A percentile compares a stretch with the other conserved stretches of the same genome.
phyloP scores from a whole-genome alignment of 2,113 vertebrate genomes.

The Microtus montanus region DNA sequence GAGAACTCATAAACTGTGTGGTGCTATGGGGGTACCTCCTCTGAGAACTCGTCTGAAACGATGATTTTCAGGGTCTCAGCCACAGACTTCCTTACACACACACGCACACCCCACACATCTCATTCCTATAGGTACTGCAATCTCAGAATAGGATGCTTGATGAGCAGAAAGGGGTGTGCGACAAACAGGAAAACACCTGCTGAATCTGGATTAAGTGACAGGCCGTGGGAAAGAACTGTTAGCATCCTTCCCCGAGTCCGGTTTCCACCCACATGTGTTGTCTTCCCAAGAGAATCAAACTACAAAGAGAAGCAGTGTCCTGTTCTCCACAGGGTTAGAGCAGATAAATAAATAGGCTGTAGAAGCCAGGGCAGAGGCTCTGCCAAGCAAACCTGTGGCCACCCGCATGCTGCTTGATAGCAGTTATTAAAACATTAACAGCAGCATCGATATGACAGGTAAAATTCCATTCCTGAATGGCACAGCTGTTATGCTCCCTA shows the following conservation, averaged over 20 bases:
- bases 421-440: conserved; percentile 38
- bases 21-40: not conserved
- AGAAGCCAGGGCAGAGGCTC: not conserved
- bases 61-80: not conserved
- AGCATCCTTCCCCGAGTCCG: accelerated
- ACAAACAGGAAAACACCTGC: not conserved
- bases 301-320: not conserved
- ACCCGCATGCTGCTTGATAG: not conserved
- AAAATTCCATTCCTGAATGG: not conserved
- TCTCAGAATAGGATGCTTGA: no score
- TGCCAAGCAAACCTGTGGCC: not conserved
- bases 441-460: not conserved
- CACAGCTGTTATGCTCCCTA: not conserved
- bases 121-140: not conserved
- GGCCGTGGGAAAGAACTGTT: no score
- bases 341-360: not conserved
- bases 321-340: not conserved
- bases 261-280: not conserved
- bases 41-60: not conserved
- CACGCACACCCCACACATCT: no score
- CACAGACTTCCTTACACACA: not conserved
- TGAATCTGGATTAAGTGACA: not conserved
- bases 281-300: not conserved
- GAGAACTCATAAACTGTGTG: not conserved
- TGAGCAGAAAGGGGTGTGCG: not conserved